These are phyloP conservation scores for Drosophila pandora DNA, from an alignment of 1,140 invertebrate genomes.

Conservation along the genomic window DNA sequence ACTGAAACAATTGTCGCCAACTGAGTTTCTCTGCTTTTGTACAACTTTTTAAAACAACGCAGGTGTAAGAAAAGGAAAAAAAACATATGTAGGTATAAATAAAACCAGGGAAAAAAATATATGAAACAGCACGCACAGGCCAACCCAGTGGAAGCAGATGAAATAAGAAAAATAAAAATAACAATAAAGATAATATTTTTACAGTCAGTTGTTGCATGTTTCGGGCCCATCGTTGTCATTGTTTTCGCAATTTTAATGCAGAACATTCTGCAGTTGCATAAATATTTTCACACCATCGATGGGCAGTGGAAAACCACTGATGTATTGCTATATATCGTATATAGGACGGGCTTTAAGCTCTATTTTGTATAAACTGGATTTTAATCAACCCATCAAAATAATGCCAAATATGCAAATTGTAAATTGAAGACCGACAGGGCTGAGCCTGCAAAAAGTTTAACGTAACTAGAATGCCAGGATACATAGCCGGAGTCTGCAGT, in stretches of 20 bases:
- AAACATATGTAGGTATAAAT: slow-evolving; percentile 27
- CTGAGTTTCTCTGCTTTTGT: slow-evolving; percentile 25
- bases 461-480: not conserved
- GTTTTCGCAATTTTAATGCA: slow-evolving; percentile 60
- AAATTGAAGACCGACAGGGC: slow-evolving; percentile 30
- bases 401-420: slow-evolving; percentile 47
- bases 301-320: not conserved
- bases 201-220: slow-evolving; percentile 35
- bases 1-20: slow-evolving; percentile 57
- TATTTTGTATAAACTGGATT: slow-evolving; percentile 31
- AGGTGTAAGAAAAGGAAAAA: slow-evolving; percentile 28
- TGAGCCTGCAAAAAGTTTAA: not conserved
- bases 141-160: slow-evolving; percentile 5
- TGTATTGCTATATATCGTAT: not conserved
- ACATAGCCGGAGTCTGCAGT: not conserved
- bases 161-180: slow-evolving; percentile 49
- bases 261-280: slow-evolving; percentile 56
- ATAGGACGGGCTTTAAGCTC: not conserved
- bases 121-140: slow-evolving; percentile 33
- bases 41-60: slow-evolving; percentile 51
- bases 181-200: slow-evolving; percentile 70
- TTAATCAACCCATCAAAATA: slow-evolving; percentile 55
- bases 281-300: slow-evolving; percentile 46
- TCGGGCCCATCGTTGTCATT: slow-evolving; percentile 13
- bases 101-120: slow-evolving; percentile 26